A percentile compares a stretch with the other conserved stretches of the same genome.
Conservation (phyloP, 2,888 invertebrate species). For the Corythucha ciliata region DNA sequence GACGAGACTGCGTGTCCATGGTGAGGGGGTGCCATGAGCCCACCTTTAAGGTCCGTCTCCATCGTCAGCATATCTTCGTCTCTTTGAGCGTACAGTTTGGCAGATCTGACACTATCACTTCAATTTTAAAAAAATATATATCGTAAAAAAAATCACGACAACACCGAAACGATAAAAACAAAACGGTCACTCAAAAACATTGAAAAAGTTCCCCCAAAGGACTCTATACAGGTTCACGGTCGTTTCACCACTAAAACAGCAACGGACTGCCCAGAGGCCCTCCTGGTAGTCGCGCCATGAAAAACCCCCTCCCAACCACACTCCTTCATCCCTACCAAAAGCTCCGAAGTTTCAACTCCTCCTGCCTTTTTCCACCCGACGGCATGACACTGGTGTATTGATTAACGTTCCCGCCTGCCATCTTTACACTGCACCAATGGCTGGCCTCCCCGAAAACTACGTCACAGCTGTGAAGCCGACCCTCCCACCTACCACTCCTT, state of each 20-base stretch:
- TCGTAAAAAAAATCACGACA: background rate
- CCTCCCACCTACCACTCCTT: constrained; percentile 16
- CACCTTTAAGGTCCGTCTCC: constrained; percentile 85
- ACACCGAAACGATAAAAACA: background rate
- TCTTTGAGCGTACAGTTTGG: constrained; percentile 76
- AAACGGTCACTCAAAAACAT: constrained; percentile 3
- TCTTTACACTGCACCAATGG: constrained; percentile 36
- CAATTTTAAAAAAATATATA: background rate
- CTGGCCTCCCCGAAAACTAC: constrained; percentile 28
- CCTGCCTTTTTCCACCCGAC: constrained; percentile 24
- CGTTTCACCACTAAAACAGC: constrained; percentile 19
- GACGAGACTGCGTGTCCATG: constrained; percentile 46
- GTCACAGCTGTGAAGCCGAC: constrained; percentile 29
- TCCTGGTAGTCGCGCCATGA: background rate
- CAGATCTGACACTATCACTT: constrained; percentile 5
- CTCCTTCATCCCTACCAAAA: constrained; percentile 8
- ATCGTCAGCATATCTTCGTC: constrained; percentile 82
- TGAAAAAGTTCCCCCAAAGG: constrained; percentile 9
- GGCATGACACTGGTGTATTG: constrained; percentile 32
- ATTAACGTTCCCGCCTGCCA: constrained; percentile 39
- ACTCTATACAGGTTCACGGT: constrained; percentile 15
- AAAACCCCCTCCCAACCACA: background rate
- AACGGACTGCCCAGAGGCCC: background rate
- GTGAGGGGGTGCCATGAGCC: constrained; percentile 72
- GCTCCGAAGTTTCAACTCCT: constrained; percentile 28